Conservation (phyloP, 2,888 invertebrate species). For the Drosophila rubida region DNA sequence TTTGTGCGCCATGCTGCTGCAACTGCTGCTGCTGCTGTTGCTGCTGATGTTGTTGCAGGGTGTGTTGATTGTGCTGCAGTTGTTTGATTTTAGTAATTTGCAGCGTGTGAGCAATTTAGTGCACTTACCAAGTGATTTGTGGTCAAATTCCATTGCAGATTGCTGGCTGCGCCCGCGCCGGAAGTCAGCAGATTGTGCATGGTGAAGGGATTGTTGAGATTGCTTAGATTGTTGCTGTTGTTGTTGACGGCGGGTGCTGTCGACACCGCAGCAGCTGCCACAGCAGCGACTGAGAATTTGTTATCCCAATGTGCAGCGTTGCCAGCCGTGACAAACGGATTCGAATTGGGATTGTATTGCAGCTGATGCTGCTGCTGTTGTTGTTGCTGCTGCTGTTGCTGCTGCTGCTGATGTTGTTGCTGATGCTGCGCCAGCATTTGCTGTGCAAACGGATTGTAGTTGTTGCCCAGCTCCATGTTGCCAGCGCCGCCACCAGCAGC, state of each 20-base stretch:
- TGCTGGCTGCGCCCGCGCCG: constrained; percentile 51
- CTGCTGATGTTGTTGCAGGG: constrained; percentile 65
- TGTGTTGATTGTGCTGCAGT: constrained; percentile 66
- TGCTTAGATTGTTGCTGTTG: constrained; percentile 71
- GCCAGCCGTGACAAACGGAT: constrained; percentile 68
- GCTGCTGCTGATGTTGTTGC: constrained; percentile 62
- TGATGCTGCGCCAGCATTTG: constrained; percentile 63
- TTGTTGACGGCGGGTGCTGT: constrained; percentile 37
- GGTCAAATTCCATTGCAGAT: constrained; percentile 76
- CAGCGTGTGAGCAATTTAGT: neutral
- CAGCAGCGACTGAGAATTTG: constrained; percentile 67
- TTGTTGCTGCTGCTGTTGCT: constrained; percentile 66
- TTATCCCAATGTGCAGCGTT: constrained; percentile 60
- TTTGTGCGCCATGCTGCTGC: constrained; percentile 62
- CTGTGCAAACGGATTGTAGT: constrained; percentile 70
- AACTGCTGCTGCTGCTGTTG: constrained; percentile 34
- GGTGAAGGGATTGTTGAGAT: constrained; percentile 77
- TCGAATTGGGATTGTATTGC: constrained; percentile 67
- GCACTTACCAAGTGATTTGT: constrained; percentile 67
- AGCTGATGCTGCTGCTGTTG: constrained; percentile 63
- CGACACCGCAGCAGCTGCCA: constrained; percentile 46
- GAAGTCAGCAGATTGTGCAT: constrained; percentile 74
- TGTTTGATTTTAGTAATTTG: neutral
- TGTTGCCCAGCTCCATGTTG: constrained; percentile 56
- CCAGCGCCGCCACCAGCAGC: constrained; percentile 34